A percentile compares a stretch with the other conserved stretches of the same genome.
These are phyloP conservation scores for Augochlora pura DNA, from an alignment of 1,140 invertebrate species.

Conservation along the genomic window DNA sequence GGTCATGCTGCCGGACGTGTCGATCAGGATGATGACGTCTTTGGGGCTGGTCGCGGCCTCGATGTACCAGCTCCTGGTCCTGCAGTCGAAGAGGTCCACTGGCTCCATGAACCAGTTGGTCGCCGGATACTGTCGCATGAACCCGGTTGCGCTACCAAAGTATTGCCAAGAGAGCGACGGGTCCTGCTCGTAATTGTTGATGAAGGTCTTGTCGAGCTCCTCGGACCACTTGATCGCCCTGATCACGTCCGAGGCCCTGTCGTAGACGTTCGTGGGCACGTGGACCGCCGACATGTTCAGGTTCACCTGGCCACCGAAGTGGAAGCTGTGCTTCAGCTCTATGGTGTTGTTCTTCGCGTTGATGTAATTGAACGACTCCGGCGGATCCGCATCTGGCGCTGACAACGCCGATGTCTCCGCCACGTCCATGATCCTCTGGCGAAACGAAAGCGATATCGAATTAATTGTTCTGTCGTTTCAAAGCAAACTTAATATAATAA, in stretches of 20 bases:
- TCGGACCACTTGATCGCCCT: slow-evolving; percentile 87
- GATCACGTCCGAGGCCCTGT: slow-evolving; percentile 81
- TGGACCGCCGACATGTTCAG: slow-evolving; percentile 93
- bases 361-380: slow-evolving; percentile 85
- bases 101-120: slow-evolving; percentile 86
- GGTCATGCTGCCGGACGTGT: slow-evolving; percentile 98
- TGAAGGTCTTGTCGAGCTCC: slow-evolving; percentile 92
- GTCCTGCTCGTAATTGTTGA: slow-evolving; percentile 92
- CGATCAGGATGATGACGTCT: slow-evolving; percentile 97
- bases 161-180: slow-evolving; percentile 97
- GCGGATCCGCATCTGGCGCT: slow-evolving; percentile 81
- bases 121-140: slow-evolving; percentile 96
- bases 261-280: slow-evolving; percentile 97
- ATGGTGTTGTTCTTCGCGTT: slow-evolving; percentile 86
- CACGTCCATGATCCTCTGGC: slow-evolving; percentile 88
- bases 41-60: slow-evolving; percentile 98
- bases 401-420: slow-evolving; percentile 87
- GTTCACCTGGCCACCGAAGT: slow-evolving; percentile 92
- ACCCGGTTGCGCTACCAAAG: slow-evolving; percentile 96
- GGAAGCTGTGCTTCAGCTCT: slow-evolving; percentile 84
- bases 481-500: too few species aligned
- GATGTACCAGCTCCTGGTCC: slow-evolving; percentile 96
- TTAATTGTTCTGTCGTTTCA: too few species aligned
- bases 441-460: slow-evolving; percentile 12
- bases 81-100: slow-evolving; percentile 93